A percentile compares a stretch with the other conserved stretches of the same genome.
Conservation (phyloP, 2,888 invertebrate genomes). For the Cheilosia scutellata region DNA sequence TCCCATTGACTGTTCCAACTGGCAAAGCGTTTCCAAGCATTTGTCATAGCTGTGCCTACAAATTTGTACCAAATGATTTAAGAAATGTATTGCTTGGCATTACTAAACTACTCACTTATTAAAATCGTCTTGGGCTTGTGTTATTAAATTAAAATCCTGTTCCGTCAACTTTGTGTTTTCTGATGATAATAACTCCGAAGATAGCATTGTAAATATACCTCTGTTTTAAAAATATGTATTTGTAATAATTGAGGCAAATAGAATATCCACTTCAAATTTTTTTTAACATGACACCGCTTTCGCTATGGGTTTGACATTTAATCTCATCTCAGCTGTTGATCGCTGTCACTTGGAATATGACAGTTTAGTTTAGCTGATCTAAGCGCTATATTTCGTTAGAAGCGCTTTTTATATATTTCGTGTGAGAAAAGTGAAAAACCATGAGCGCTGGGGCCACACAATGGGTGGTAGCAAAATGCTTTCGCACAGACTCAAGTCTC, state of each 20-base stretch:
- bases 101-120: constrained; percentile 78
- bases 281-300: constrained; percentile 13
- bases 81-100: background rate
- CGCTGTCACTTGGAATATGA: too few species aligned
- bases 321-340: background rate
- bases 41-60: constrained; percentile 80
- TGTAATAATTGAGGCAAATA: background rate
- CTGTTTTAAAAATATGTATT: background rate
- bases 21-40: constrained; percentile 80
- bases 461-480: too few species aligned
- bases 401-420: too few species aligned
- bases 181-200: constrained; percentile 26
- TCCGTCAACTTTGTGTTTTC: constrained; percentile 69
- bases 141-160: constrained; percentile 81
- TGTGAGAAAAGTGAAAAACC: too few species aligned
- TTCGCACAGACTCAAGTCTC: too few species aligned
- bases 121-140: constrained; percentile 82
- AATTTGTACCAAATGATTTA: background rate
- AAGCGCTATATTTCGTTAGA: too few species aligned
- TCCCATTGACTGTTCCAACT: constrained; percentile 80
- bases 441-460: too few species aligned
- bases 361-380: too few species aligned
- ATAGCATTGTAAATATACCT: constrained; percentile 35
- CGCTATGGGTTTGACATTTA: constrained; percentile 7
- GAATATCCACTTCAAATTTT: background rate